A percentile compares a stretch with the other conserved stretches of the same genome.
phyloP scores from a whole-genome alignment of 2,113 vertebrate genomes.

The Coracopsis vasa region DNA sequence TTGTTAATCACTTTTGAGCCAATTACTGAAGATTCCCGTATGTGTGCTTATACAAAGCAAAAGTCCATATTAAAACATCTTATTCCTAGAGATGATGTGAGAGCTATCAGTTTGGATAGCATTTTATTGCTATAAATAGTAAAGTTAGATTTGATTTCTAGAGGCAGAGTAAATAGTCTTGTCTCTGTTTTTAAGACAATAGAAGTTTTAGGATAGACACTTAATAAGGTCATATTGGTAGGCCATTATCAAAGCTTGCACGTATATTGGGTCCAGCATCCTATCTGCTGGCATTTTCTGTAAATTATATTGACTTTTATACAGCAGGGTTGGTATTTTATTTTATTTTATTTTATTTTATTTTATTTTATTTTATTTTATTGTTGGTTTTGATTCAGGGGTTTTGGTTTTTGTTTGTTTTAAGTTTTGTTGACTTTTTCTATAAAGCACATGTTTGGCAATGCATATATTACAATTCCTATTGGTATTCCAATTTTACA shows the following conservation, averaged over 20 bases:
- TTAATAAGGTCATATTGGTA: neutral
- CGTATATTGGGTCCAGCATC: neutral
- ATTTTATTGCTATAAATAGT: neutral
- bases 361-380: neutral
- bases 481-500: neutral
- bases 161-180: neutral
- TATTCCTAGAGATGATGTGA: neutral
- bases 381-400: neutral
- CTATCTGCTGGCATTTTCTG: neutral
- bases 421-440: neutral
- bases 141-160: neutral
- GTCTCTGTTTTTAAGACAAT: neutral
- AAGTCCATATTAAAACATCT: neutral
- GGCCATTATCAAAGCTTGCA: neutral
- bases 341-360: no score
- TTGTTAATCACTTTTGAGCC: neutral
- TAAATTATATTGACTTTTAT: neutral
- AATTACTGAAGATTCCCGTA: neutral
- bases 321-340: neutral
- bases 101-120: neutral
- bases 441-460: neutral
- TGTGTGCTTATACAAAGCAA: neutral
- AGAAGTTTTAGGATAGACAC: neutral
- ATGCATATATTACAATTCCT: neutral
- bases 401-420: rapidly evolving